Evolutionary conservation across 64 coral and sea anemone species (phyloP), one percentile per base, ranked within the genome.

Genomic region (Porites australiensis): DNA sequence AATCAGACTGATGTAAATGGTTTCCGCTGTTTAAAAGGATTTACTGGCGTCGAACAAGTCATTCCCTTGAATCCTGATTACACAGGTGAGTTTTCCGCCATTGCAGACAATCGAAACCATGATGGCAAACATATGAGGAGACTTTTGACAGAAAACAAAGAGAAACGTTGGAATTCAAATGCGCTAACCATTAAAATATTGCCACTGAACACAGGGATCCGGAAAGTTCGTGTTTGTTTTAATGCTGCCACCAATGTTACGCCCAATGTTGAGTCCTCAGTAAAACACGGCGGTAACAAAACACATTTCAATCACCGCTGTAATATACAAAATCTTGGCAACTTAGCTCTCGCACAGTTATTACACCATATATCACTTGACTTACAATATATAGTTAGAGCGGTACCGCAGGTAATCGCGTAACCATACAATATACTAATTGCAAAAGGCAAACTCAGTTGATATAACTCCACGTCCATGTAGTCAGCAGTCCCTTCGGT

Each of bases 241-340:
- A 78, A 48, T 18, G 16, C 75, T 78, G 75, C 75, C 75, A 78
- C 51, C 75, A 78, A 78, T 78, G 47, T 78, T 54, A 78, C 4
- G 49, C 49, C 75, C 20, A 58, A 58, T 77, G 27, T 37, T 37
- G 1, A 37, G 27, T 48, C 10, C 10, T 52, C 74, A 55, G 15
- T 19, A 13, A 13, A 46, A 67, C 64, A 67, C 16, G 27, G 27
- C 1, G 27, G 27, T 37, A 37, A 37, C 27, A 37, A 37, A 37
- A 37, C 27, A 37, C 27, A 37, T 37, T 37, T 37, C 27, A 37
- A 37, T 37, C 27, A 37, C 27, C 27, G 27, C 27, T 37, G 27
- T 37, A 37, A 37, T 37, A 37, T 37, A 37, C 27, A 37, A 37
- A 37, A 37, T 37, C 27, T 37, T 37, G 27, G 27, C 27, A 37